Conservation (phyloP, 2,113 vertebrate genomes). For the Thymallus thymallus region DNA sequence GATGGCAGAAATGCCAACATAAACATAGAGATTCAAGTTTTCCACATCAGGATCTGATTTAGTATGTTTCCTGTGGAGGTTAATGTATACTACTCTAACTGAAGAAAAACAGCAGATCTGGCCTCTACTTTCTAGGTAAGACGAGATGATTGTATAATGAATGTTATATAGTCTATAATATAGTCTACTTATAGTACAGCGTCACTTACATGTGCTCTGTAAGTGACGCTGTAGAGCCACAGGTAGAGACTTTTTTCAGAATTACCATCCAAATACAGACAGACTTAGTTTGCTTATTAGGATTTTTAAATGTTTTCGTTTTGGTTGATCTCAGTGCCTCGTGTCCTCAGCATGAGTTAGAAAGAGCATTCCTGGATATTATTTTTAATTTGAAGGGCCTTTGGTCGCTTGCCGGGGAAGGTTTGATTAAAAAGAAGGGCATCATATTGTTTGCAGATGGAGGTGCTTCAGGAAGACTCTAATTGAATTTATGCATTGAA, state of each 20-base stretch:
- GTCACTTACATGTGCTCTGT: not conserved
- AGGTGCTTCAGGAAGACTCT: constrained; percentile 39
- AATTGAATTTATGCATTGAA: constrained; percentile 43
- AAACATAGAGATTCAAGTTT: constrained; percentile 44
- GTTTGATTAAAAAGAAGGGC: constrained; percentile 42
- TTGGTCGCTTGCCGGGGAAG: constrained; percentile 12
- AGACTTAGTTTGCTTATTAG: not conserved
- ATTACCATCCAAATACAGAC: not conserved
- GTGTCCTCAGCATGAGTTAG: not conserved
- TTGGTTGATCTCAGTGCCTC: not conserved
- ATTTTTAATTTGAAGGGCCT: constrained; percentile 46
- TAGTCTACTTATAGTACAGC: not conserved
- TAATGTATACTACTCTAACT: constrained; percentile 36
- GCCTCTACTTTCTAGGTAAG: not conserved
- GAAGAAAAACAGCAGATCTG: constrained; percentile 6
- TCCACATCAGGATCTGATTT: constrained; percentile 49
- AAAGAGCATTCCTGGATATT: constrained; percentile 15
- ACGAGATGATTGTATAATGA: not conserved
- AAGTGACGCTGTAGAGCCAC: too few species aligned
- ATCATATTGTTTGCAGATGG: constrained; percentile 47
- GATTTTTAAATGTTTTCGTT: not conserved
- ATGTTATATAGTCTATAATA: too few species aligned
- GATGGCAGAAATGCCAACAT: constrained; percentile 62
- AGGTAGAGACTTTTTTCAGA: not conserved
- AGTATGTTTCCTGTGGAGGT: constrained; percentile 42